Percentiles rank a stretch among this genome's conserved stretches.
phyloP scores from a whole-genome alignment of 2,888 invertebrate species.

The Scaeva pyrastri region DNA sequence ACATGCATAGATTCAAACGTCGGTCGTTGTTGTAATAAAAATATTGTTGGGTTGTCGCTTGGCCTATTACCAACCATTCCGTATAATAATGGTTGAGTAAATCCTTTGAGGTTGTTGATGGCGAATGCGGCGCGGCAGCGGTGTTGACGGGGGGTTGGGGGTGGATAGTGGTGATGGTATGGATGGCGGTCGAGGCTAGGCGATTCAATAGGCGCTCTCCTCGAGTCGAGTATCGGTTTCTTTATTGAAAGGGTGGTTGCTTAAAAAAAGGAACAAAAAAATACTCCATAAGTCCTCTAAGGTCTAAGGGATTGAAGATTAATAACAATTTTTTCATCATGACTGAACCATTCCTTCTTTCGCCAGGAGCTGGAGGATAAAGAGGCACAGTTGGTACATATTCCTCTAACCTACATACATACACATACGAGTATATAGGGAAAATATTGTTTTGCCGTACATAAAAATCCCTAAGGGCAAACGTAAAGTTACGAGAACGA shows the following conservation, averaged over 20 bases:
- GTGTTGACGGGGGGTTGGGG: not conserved
- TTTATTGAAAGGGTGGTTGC: conserved; percentile 52
- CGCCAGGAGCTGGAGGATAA: conserved; percentile 2
- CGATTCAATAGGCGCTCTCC: conserved; percentile 39
- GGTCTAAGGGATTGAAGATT: conserved; percentile 69
- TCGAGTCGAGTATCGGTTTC: conserved; percentile 66
- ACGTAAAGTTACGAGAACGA: too few species aligned
- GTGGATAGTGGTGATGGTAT: not conserved
- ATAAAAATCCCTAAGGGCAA: conserved; percentile 53
- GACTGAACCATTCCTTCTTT: conserved; percentile 68
- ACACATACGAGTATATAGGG: not conserved
- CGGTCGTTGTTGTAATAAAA: conserved; percentile 58
- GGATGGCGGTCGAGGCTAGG: not conserved
- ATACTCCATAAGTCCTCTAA: conserved; percentile 19
- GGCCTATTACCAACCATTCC: conserved; percentile 76
- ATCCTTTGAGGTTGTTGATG: conserved; percentile 71
- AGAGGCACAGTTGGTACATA: too few species aligned
- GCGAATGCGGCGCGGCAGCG: not conserved
- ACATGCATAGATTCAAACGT: conserved; percentile 20
- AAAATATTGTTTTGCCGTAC: conserved; percentile 48
- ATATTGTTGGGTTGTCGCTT: conserved; percentile 73
- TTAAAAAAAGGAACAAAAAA: not conserved
- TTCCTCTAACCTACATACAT: too few species aligned
- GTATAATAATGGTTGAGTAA: conserved; percentile 75
- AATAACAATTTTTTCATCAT: conserved; percentile 76